Percentiles rank a stretch among this genome's conserved stretches.
Evolutionary conservation across 2,888 invertebrate species (phyloP).

Genomic region (Synanthedon formicaeformis): DNA sequence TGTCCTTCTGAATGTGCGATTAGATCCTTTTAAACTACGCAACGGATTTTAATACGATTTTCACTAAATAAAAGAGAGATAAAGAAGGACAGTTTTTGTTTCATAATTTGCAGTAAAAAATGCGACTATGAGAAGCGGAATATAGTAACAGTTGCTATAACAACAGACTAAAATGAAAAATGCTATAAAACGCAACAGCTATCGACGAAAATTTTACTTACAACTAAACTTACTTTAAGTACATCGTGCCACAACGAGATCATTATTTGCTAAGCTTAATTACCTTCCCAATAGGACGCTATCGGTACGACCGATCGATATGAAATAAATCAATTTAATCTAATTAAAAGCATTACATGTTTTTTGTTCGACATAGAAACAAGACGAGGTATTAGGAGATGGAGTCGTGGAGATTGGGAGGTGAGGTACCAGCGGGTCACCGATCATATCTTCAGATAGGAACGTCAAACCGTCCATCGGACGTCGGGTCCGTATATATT

Average conservation of each 20-base stretch:
- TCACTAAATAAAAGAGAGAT: too few relatives aligned
- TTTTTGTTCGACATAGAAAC: conserved; percentile 64
- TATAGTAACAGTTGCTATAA: too few relatives aligned
- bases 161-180: too few relatives aligned
- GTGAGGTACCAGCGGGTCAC: conserved; percentile 60
- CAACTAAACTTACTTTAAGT: neutral
- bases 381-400: conserved; percentile 65
- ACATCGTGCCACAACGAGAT: conserved; percentile 20
- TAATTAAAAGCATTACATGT: conserved; percentile 70
- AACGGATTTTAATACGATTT: too few relatives aligned
- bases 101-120: too few relatives aligned
- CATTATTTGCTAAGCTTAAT: conserved; percentile 62
- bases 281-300: conserved; percentile 44
- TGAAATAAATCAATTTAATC: conserved; percentile 68
- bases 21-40: too few relatives aligned
- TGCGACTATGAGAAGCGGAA: too few relatives aligned
- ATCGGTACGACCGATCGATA: conserved; percentile 50
- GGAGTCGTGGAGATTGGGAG: conserved; percentile 55
- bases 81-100: too few relatives aligned
- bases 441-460: conserved; percentile 54
- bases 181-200: conserved; percentile 3
- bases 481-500: conserved; percentile 56
- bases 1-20: too few relatives aligned
- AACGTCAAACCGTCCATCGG: conserved; percentile 62
- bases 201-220: neutral